phyloP scores from a whole-genome alignment of 2,113 vertebrate species.

The Prunella himalayana region DNA sequence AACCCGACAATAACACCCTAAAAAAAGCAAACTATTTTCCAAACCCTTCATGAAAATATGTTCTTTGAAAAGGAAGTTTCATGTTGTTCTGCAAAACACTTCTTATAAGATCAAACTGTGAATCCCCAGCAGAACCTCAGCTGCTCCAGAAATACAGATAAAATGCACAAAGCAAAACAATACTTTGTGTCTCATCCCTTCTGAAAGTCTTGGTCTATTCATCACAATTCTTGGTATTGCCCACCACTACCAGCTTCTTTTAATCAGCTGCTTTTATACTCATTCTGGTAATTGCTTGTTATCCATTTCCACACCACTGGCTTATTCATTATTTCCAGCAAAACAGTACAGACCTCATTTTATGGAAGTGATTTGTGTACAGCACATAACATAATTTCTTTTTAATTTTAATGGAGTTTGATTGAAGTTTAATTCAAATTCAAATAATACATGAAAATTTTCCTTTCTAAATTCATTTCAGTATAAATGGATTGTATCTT shows the following conservation, averaged over 20 bases:
- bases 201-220: slow-evolving; percentile 44
- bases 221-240: slow-evolving; percentile 36
- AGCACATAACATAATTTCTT: background rate
- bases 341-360: background rate
- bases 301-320: slow-evolving; percentile 14
- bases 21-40: background rate
- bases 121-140: slow-evolving; percentile 38
- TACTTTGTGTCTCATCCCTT: slow-evolving; percentile 14
- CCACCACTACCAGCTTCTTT: slow-evolving; percentile 44
- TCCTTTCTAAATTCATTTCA: background rate
- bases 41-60: background rate
- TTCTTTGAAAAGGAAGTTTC: background rate
- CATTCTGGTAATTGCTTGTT: slow-evolving; percentile 40
- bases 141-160: slow-evolving; percentile 47
- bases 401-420: background rate
- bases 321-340: slow-evolving; percentile 36
- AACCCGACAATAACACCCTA: background rate
- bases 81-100: background rate
- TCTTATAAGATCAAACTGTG: slow-evolving; percentile 10
- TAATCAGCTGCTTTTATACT: slow-evolving; percentile 46
- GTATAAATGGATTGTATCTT: background rate
- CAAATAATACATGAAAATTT: background rate
- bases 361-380: background rate
- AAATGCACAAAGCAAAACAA: slow-evolving; percentile 48
- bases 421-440: background rate